Percentiles rank a stretch among this genome's conserved stretches.
phyloP scores from a whole-genome alignment of 2,797 vertebrate genomes.

The Protosalanx chinensis region DNA sequence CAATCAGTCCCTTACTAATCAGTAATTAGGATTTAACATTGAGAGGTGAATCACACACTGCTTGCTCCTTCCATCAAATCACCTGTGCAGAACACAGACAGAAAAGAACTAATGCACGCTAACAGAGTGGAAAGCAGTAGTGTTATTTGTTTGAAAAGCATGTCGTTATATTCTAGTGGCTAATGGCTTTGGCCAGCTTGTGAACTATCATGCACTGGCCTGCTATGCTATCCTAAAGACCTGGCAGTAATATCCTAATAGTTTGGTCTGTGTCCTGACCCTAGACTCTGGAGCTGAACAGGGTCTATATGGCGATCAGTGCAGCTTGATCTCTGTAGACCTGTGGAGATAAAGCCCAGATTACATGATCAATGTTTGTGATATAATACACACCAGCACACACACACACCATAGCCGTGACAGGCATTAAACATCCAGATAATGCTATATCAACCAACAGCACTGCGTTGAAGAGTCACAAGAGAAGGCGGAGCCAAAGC shows the following conservation, averaged over 20 bases:
- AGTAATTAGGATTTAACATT: no score
- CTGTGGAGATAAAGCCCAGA: constrained; percentile 60
- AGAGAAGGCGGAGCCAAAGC: neutral
- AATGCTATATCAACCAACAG: neutral
- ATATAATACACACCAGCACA: constrained; percentile 9
- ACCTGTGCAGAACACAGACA: no score
- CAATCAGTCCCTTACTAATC: no score
- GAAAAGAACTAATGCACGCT: no score
- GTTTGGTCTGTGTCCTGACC: constrained; percentile 28
- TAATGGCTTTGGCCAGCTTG: no score
- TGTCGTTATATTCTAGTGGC: no score
- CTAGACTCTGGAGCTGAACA: constrained; percentile 41
- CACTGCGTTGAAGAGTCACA: neutral
- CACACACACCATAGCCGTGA: neutral
- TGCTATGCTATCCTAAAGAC: constrained; percentile 17
- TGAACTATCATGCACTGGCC: no score
- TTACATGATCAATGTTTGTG: constrained; percentile 56
- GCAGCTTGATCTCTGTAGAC: constrained; percentile 51
- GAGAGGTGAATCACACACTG: no score
- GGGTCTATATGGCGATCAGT: constrained; percentile 34
- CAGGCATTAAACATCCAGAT: neutral
- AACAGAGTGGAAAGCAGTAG: no score
- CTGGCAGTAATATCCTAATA: constrained; percentile 41
- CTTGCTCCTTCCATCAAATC: no score
- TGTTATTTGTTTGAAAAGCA: no score